Conservation (phyloP, 1,140 invertebrate species). For the Trypoxylus dichotomus region DNA sequence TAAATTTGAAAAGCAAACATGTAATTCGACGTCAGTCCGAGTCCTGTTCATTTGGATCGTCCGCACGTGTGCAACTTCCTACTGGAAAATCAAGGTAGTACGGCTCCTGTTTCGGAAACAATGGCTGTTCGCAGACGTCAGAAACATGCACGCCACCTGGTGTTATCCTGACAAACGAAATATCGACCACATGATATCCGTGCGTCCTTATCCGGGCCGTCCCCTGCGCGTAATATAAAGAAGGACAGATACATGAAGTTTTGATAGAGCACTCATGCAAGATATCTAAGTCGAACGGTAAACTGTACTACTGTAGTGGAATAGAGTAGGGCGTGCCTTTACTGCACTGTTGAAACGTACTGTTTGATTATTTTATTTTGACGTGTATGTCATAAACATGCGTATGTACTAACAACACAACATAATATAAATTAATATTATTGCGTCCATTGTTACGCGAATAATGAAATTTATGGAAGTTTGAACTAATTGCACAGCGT, state of each 20-base stretch:
- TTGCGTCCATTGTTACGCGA: neutral
- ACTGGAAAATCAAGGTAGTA: neutral
- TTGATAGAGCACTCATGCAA: constrained; percentile 12
- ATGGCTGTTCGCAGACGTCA: constrained; percentile 21
- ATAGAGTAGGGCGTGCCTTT: constrained; percentile 20
- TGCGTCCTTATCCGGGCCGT: constrained; percentile 5
- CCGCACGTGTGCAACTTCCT: constrained; percentile 23
- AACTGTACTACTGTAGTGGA: neutral
- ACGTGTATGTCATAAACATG: constrained; percentile 27
- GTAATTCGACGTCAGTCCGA: neutral
- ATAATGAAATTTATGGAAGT: neutral
- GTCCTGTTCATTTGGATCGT: neutral
- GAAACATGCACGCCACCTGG: constrained; percentile 23
- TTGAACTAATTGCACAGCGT: neutral
- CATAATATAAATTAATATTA: neutral
- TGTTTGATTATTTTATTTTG: constrained; percentile 29
- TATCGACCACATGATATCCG: constrained; percentile 22
- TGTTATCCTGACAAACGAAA: constrained; percentile 25
- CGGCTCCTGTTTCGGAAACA: neutral
- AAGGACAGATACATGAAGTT: constrained; percentile 9
- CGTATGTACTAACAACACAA: neutral
- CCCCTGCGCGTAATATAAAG: neutral
- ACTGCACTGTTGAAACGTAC: neutral
- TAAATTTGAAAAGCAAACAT: constrained; percentile 4
- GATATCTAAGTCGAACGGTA: constrained; percentile 17